Evolutionary conservation across 35 echinoderm and acorn worm genomes (phyloP).

Genomic region (Stichopus chloronotus): DNA sequence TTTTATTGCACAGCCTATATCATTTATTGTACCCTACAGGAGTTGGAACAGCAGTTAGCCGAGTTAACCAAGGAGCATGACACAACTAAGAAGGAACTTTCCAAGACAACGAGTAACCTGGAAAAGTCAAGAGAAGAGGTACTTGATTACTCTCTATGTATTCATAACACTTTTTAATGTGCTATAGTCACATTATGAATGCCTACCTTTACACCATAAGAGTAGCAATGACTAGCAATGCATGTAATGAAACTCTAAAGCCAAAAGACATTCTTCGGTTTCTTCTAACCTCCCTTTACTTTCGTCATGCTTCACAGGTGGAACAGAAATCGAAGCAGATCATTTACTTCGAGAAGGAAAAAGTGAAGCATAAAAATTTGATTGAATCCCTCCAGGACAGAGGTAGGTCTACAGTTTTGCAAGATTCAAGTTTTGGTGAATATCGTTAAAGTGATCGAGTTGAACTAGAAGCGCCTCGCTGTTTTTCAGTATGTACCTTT

Average conservation of each 20-base stretch:
- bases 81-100: conserved; percentile 57
- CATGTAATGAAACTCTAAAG: no score
- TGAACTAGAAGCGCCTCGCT: neutral
- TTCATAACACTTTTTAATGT: no score
- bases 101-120: conserved; percentile 55
- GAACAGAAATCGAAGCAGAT: conserved; percentile 59
- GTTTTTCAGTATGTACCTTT: neutral
- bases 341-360: conserved; percentile 68
- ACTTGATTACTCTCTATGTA: neutral
- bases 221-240: no score
- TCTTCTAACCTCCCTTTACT: neutral
- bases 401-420: conserved; percentile 32
- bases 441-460: neutral
- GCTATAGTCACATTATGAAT: no score
- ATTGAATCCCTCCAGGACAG: conserved; percentile 69
- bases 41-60: conserved; percentile 67
- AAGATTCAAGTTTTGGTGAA: neutral
- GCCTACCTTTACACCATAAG: no score
- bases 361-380: conserved; percentile 46
- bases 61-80: conserved; percentile 61
- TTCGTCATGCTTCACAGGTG: conserved; percentile 47
- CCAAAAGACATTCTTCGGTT: neutral
- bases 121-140: conserved; percentile 80
- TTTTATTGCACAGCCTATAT: neutral
- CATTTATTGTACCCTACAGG: conserved; percentile 36